A percentile compares a stretch with the other conserved stretches of the same genome.
Evolutionary conservation across 1,140 invertebrate genomes (phyloP).

Genomic region (Thalassaphorura encarpata): DNA sequence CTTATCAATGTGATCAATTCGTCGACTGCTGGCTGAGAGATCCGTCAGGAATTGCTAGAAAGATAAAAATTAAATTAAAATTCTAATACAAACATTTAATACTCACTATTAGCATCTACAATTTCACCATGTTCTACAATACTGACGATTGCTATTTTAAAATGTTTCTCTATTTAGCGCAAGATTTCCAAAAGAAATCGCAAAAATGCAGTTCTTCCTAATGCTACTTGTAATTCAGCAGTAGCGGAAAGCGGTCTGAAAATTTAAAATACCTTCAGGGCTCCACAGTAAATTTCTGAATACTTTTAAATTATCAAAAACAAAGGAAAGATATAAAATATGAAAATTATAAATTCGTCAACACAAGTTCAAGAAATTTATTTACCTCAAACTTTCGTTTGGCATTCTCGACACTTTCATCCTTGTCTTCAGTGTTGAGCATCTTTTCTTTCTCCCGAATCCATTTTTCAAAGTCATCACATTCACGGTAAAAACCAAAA

Average conservation of each 20-base stretch:
- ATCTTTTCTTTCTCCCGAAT: constrained; percentile 90
- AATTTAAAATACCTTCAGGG: too few relatives aligned
- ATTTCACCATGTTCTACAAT: neutral
- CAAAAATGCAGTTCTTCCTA: too few relatives aligned
- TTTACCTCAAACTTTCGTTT: constrained; percentile 84
- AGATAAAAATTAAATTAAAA: constrained; percentile 19
- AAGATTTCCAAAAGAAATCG: too few relatives aligned
- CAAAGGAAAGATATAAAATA: too few relatives aligned
- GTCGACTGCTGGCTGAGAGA: constrained; percentile 78
- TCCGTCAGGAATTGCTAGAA: constrained; percentile 86
- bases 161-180: too few relatives aligned
- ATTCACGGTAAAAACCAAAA: constrained; percentile 92
- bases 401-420: constrained; percentile 84
- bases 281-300: too few relatives aligned
- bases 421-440: constrained; percentile 68
- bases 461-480: constrained; percentile 96
- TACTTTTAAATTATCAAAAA: too few relatives aligned
- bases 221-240: too few relatives aligned
- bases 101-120: neutral
- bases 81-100: too few relatives aligned
- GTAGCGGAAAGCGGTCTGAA: too few relatives aligned
- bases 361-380: neutral
- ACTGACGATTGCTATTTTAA: too few relatives aligned
- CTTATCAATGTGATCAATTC: constrained; percentile 58
- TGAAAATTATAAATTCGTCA: neutral